Conservation (phyloP, 2,113 vertebrate genomes). For the Ranitomeya variabilis region DNA sequence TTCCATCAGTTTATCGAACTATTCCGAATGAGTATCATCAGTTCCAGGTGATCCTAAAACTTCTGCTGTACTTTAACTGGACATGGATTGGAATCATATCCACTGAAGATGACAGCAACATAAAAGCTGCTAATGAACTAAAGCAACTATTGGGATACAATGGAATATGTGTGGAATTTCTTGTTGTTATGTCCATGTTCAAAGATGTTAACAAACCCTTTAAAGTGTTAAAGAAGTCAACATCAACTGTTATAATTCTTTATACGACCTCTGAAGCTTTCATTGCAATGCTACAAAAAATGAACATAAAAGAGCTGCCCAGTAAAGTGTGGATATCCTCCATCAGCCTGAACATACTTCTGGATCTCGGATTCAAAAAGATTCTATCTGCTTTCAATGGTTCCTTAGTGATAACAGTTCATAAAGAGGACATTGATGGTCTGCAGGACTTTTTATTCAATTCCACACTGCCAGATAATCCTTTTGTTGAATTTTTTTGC, state of each 20-base stretch:
- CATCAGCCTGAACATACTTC: neutral
- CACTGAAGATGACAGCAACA: neutral
- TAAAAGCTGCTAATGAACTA: neutral
- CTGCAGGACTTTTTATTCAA: neutral
- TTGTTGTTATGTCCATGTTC: neutral
- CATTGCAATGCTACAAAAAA: neutral
- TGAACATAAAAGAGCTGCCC: too few species aligned
- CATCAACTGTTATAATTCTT: neutral
- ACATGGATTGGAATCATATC: constrained; percentile 6
- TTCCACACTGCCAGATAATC: neutral
- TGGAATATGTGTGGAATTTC: neutral
- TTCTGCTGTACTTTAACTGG: constrained; percentile 16
- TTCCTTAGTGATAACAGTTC: neutral
- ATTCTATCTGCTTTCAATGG: neutral
- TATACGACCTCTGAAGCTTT: neutral
- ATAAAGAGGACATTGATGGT: constrained; percentile 13
- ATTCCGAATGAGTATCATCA: constrained; percentile 14
- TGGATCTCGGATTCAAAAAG: neutral
- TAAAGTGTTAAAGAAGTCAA: neutral
- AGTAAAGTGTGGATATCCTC: neutral
- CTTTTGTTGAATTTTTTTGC: neutral
- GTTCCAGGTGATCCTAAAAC: constrained; percentile 16
- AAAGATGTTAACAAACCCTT: too few species aligned
- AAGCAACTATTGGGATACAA: neutral
- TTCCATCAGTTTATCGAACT: constrained; percentile 2